These are phyloP conservation scores for Aurelia sp. DNA, from an alignment of 30 jellyfish, hydroid and myxozoan species.

Conservation along the genomic window DNA sequence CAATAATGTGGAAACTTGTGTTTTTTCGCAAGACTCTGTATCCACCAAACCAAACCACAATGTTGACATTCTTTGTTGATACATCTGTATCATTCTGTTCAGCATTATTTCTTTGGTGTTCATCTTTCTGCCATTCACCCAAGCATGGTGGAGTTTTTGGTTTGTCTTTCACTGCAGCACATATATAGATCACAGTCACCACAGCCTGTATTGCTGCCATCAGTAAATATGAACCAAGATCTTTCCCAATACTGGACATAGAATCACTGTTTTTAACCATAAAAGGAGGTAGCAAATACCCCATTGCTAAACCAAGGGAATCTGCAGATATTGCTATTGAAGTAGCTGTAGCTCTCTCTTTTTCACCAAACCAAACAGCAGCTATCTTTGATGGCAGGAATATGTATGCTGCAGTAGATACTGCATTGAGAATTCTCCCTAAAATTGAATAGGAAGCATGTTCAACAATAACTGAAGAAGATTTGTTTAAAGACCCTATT, in stretches of 20 bases:
- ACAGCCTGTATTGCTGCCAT: constrained; percentile 60
- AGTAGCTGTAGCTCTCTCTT: constrained; percentile 85
- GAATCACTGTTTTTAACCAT: constrained; percentile 39
- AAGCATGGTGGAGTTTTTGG: constrained; percentile 83
- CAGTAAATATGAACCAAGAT: constrained; percentile 45
- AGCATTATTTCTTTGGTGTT: not conserved
- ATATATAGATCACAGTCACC: constrained; percentile 49
- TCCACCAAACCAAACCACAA: not conserved
- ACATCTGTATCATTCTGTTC: not conserved
- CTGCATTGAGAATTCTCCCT: constrained; percentile 67
- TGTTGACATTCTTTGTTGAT: not conserved
- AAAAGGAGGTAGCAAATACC: constrained; percentile 55
- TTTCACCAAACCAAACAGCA: constrained; percentile 87
- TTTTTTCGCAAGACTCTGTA: constrained; percentile 25
- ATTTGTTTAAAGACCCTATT: not conserved
- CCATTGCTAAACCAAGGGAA: constrained; percentile 77
- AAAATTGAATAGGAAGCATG: not conserved
- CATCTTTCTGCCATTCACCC: constrained; percentile 15
- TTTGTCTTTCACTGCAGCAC: constrained; percentile 56
- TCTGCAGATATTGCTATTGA: constrained; percentile 85
- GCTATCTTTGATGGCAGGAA: constrained; percentile 89
- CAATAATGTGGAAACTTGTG: constrained; percentile 18
- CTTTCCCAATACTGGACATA: constrained; percentile 12
- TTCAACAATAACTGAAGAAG: no score
- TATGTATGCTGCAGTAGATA: constrained; percentile 78